Evolutionary conservation across 2,888 invertebrate species (phyloP).

Genomic region (Homarus gammarus): DNA sequence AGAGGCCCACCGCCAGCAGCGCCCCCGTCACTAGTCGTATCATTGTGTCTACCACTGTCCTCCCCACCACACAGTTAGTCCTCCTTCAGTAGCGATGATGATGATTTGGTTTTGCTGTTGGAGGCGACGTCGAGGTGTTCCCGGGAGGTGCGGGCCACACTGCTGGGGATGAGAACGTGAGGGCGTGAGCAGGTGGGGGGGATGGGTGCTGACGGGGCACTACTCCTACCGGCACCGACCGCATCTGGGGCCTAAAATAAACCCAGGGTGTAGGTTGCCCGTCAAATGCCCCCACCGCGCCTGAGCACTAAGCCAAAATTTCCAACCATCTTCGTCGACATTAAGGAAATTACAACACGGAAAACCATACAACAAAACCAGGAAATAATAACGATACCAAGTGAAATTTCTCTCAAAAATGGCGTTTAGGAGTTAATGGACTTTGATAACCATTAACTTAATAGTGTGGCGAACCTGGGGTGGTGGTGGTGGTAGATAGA

Average conservation of each 20-base stretch:
- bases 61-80: background rate
- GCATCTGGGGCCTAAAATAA: conserved; percentile 68
- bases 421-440: background rate
- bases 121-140: conserved; percentile 37
- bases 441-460: background rate
- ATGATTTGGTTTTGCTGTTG: background rate
- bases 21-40: conserved; percentile 21
- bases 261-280: conserved; percentile 49
- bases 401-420: background rate
- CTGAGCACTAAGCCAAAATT: background rate
- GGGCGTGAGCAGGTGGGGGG: conserved; percentile 32
- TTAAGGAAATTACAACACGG: background rate
- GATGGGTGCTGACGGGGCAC: too few relatives aligned
- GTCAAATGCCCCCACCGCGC: conserved; percentile 49
- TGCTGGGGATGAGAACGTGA: conserved; percentile 3
- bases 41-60: background rate
- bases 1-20: conserved; percentile 42
- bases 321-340: background rate
- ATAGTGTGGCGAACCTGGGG: background rate
- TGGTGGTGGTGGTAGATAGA: background rate
- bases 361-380: background rate
- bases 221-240: conserved; percentile 63
- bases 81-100: conserved; percentile 3
- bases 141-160: conserved; percentile 31
- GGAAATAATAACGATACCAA: background rate